phyloP scores from a whole-genome alignment of 2,797 vertebrate species.

The Morus bassanus region DNA sequence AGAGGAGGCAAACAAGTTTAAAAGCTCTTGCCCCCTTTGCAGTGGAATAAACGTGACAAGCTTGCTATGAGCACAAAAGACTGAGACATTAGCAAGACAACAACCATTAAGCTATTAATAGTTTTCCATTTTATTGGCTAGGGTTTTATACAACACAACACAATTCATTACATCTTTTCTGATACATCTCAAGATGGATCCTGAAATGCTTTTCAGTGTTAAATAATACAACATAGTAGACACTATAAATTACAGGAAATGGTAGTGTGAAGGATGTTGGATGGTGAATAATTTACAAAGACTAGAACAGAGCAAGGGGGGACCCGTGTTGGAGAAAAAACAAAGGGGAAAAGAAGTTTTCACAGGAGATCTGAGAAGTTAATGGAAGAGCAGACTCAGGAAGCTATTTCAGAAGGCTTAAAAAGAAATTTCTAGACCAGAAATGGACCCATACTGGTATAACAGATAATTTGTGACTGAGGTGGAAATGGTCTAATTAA shows the following conservation, averaged over 20 bases:
- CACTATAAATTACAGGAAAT: slow-evolving; percentile 41
- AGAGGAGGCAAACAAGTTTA: neutral
- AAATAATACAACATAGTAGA: slow-evolving; percentile 51
- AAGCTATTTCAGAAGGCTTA: neutral
- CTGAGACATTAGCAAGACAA: neutral
- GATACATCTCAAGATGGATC: neutral
- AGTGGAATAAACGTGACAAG: neutral
- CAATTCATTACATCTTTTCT: slow-evolving; percentile 38
- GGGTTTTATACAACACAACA: neutral
- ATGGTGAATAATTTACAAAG: slow-evolving; percentile 42
- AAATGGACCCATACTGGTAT: neutral
- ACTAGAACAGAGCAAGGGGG: neutral
- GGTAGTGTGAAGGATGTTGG: neutral
- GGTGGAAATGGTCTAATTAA: neutral
- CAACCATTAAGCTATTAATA: slow-evolving; percentile 22
- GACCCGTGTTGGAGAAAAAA: neutral
- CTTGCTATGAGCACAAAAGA: slow-evolving; percentile 5
- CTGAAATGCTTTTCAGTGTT: slow-evolving; percentile 33
- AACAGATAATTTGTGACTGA: neutral
- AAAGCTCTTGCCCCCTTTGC: neutral
- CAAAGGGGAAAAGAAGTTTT: neutral
- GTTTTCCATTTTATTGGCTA: slow-evolving; percentile 1
- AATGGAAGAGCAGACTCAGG: neutral
- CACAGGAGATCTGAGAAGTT: neutral
- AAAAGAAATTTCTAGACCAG: neutral